Evolutionary conservation across 2,888 invertebrate genomes (phyloP).

Genomic region (Leptopilina drosophilae): DNA sequence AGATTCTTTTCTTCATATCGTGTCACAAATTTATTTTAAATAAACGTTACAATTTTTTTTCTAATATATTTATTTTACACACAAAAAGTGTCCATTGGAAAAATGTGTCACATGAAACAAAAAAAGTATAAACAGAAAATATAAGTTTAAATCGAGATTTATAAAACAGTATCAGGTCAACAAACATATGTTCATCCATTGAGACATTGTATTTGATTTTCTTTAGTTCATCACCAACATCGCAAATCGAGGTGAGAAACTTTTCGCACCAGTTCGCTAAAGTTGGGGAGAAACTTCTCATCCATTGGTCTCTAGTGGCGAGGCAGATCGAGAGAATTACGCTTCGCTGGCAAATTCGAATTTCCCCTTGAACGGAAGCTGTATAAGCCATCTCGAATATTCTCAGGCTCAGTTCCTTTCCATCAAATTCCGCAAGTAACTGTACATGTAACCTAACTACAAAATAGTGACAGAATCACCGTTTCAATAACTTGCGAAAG

Average conservation of each 20-base stretch:
- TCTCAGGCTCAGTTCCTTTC: not conserved
- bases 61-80: no score
- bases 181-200: constrained; percentile 4
- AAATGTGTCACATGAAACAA: no score
- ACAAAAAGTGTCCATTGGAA: no score
- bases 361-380: not conserved
- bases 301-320: constrained; percentile 32
- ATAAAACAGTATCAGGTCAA: not conserved
- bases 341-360: constrained; percentile 13
- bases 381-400: not conserved
- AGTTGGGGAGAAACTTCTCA: constrained; percentile 24
- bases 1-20: no score
- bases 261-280: constrained; percentile 20
- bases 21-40: no score
- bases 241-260: not conserved
- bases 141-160: constrained; percentile 16
- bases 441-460: not conserved
- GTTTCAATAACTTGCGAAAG: not conserved
- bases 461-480: not conserved
- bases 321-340: constrained; percentile 17
- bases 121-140: not conserved
- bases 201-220: constrained; percentile 34
- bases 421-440: not conserved
- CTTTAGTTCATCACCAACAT: not conserved
- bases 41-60: no score